Base-by-base conservation (phyloP, 2,888 invertebrate genomes). In the Allolobophora icterica region DNA sequence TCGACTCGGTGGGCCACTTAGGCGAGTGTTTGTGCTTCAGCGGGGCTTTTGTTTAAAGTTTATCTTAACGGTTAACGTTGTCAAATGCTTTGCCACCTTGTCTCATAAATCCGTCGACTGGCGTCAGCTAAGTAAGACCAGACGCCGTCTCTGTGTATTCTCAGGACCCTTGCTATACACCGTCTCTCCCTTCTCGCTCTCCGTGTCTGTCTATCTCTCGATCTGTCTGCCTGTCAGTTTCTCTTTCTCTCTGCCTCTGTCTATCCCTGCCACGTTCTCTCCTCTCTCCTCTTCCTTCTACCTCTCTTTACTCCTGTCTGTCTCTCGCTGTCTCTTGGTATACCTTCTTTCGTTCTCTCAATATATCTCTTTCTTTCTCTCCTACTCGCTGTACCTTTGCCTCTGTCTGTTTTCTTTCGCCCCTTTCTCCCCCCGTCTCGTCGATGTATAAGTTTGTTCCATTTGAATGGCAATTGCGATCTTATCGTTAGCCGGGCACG, bases 81-180 rank as follows among this genome's bases (percentile, higher is more conserved):
- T 87, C 87, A 87, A 87, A 87, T 87, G 87, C 87, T 87, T 87
- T 87, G 87, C 87, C 87, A 87, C 87, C 87, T 87, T 87, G 87
- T 87, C 87, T 87, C 87, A 87, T 87, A 87, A 87, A 87, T 87
- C 87, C 87, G 87, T 87, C 87, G 87, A 87, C 38, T 15, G 87
- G 35, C 35, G 34, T 87, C 87, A 17, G 38, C 35, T 87, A 87
- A 87, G 35, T 38, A 38, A 34, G 34, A 87, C 87, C 87, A 87
- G 87, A 87, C 87, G 38, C 87, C 87, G 84, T 87, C 87, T 87
- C 35, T 34, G 35, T 87, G 34, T 24, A 35, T 24, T 87, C 87
- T 35, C 87, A 87, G 87, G n/a, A 35, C 34, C 71, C 30, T n/a
- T n/a, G 71, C 71, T 71, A 11, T n/a, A 35, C 87, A 35, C 13